Conservation (phyloP, 92 coral and sea anemone species). For the Epizoanthus rinbou region DNA sequence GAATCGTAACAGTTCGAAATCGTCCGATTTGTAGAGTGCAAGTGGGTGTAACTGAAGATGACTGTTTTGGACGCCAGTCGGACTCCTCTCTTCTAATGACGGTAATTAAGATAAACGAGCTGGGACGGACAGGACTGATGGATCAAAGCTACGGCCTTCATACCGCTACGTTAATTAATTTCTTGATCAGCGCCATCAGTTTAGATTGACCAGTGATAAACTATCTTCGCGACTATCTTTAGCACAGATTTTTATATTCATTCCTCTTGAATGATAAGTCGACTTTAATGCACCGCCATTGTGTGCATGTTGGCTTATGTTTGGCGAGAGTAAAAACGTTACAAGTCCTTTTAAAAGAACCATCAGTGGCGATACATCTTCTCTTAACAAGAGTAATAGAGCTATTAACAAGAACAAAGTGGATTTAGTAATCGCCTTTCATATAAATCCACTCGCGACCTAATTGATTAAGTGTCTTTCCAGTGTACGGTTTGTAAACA, state of each 20-base stretch:
- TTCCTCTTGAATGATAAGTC: constrained; percentile 69
- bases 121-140: constrained; percentile 10
- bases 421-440: constrained; percentile 14
- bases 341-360: not conserved
- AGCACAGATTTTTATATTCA: constrained; percentile 61
- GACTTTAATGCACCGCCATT: constrained; percentile 47
- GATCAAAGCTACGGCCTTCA: constrained; percentile 23
- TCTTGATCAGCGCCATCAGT: constrained; percentile 83
- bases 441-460: constrained; percentile 22
- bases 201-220: constrained; percentile 80
- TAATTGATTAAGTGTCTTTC: constrained; percentile 37
- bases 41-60: constrained; percentile 25
- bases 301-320: constrained; percentile 17
- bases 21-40: constrained; percentile 4
- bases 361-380: not conserved
- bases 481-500: constrained; percentile 79
- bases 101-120: constrained; percentile 89
- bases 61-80: constrained; percentile 19
- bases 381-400: not conserved
- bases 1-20: not conserved
- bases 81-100: constrained; percentile 68
- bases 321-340: constrained; percentile 5
- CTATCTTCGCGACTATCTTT: constrained; percentile 58
- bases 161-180: constrained; percentile 75
- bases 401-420: not conserved